Evolutionary conservation across 1,140 invertebrate genomes (phyloP), one percentile per base, ranked within the genome.

Genomic region (Ephestia elutella): DNA sequence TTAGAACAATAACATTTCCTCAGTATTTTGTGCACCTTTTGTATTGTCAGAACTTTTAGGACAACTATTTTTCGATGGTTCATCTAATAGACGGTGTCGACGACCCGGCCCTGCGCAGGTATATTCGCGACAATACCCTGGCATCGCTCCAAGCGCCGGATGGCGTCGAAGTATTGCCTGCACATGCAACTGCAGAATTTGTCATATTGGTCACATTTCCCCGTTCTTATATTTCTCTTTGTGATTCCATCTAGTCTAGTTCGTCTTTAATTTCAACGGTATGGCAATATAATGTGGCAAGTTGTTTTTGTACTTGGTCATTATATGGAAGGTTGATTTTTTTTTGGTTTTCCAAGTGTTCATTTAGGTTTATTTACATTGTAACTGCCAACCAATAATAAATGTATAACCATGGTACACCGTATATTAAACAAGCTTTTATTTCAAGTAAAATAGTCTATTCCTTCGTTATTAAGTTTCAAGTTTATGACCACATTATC

Each of bases 21-120:
- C 30, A 1, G 4, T 11, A 32, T 32, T 32, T 32, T 32, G 11
- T 10, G 30, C 9, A 32, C 1, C 30, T 32, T 32, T 1, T 7
- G 9, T 10, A 9, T 10, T 25, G 2, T 25, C n/a, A 25, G 32
- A 35, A 11, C n/a, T n/a, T 9, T 11, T 5, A 35, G 9, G 13
- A 10, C 13, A 35, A 2, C 13, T 35, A 13, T 35, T 5, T 44
- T 44, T 44, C 38, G n/a, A 32, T 32, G 30, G 7, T 65, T 65
- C 64, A 59, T 54, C 54, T 44, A 59, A 57, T 65, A 70, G 38
- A 61, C 72, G 71, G 75, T 73, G 79, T 82, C 79, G 70, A 70
- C 75, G 77, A 80, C 79, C 79, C 68, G 63, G 59, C 65, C 62
- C 65, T 56, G 49, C 28, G 60, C 66, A 66, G 74, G 65, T 71